Evolutionary conservation across 1,140 invertebrate genomes (phyloP), one percentile per base, ranked within the genome.

Genomic region (Notospermus geniculatus): DNA sequence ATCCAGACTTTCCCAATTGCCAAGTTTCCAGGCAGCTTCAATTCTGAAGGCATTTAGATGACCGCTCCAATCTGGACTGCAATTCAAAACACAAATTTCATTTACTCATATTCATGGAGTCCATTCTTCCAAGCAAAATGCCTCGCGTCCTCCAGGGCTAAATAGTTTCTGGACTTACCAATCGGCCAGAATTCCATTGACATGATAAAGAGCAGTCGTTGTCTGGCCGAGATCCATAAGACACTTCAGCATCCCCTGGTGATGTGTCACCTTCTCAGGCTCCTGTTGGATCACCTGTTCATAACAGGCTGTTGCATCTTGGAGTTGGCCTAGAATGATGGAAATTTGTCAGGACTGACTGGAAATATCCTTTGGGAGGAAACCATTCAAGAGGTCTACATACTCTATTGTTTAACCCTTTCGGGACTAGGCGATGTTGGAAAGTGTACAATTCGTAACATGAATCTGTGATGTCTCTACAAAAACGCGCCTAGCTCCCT

Each of bases 21-120:
- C 88, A 5, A 97, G 82, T 68, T 90, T 88, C 92, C 92, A 97
- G 25, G 93, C 85, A 0, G 92, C 87, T 78, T 98, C 95, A 0
- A 91, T 87, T 62, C 82, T 76, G 61, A 79, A 84, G 13, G 80
- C 66, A 62, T 83, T 79, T 23, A 87, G 58, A 39, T 79, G 67
- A 0, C 71, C 54, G 2, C 67, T 71, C 76, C 82, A 82, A 17
- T 77, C 67, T 13, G 75, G 72, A 17, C 77, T 78, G 55, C 27
- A 68, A 62, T n/a, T n/a, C n/a, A n/a, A n/a, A n/a, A n/a, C n/a
- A n/a, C n/a, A n/a, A n/a, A n/a, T n/a, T n/a, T n/a, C n/a, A n/a
- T n/a, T n/a, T n/a, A n/a, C n/a, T n/a, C n/a, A n/a, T n/a, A n/a
- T n/a, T n/a, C n/a, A n/a, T n/a, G n/a, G n/a, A n/a, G n/a, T n/a